phyloP scores from a whole-genome alignment of 92 coral and sea anemone genomes.

The Epizoanthus fatuus region DNA sequence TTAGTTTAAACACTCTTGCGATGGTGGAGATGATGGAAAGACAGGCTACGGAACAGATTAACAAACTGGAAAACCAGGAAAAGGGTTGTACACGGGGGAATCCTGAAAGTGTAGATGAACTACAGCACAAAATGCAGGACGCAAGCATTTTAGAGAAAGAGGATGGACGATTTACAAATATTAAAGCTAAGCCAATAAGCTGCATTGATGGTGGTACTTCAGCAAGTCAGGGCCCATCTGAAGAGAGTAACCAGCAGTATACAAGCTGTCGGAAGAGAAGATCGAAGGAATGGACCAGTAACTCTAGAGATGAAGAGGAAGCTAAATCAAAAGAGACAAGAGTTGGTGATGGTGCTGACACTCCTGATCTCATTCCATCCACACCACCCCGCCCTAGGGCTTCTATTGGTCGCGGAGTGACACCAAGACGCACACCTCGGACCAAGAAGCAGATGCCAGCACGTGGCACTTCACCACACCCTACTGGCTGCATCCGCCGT shows the following conservation, averaged over 20 bases:
- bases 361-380: constrained; percentile 47
- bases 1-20: constrained; percentile 69
- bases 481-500: constrained; percentile 13
- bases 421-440: constrained; percentile 42
- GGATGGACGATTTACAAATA: background rate
- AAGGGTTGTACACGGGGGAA: constrained; percentile 1
- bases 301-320: background rate
- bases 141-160: background rate
- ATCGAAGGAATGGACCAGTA: background rate
- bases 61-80: background rate
- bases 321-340: background rate
- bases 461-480: background rate
- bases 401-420: constrained; percentile 27
- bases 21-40: constrained; percentile 71
- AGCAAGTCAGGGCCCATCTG: background rate
- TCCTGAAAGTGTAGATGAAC: background rate
- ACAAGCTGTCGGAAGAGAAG: constrained; percentile 7
- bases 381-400: constrained; percentile 57
- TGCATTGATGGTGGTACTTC: background rate
- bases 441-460: constrained; percentile 3
- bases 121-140: background rate
- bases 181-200: constrained; percentile 3
- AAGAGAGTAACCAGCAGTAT: background rate
- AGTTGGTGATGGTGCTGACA: background rate
- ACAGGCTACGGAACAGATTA: constrained; percentile 30